Percentiles rank a stretch among this genome's conserved stretches.
Conservation (phyloP, 2,113 vertebrate species). For the Ciconia maguari region DNA sequence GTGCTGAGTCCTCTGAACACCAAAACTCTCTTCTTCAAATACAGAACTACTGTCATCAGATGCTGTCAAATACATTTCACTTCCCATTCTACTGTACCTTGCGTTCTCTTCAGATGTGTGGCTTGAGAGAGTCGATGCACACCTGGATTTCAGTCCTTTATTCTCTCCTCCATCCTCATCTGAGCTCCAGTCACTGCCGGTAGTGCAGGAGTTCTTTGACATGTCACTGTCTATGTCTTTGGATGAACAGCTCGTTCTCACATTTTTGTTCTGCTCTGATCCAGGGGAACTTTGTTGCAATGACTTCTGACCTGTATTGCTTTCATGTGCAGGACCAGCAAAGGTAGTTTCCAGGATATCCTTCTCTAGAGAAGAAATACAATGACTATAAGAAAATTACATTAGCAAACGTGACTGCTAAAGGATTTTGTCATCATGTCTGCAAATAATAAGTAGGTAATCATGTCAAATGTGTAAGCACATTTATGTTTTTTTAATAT, state of each 20-base stretch:
- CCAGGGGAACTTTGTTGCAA: slow-evolving; percentile 41
- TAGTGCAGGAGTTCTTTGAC: slow-evolving; percentile 70
- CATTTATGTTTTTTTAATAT: neutral
- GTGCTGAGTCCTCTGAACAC: slow-evolving; percentile 72
- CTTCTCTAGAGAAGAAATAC: slow-evolving; percentile 73
- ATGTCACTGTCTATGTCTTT: slow-evolving; percentile 56
- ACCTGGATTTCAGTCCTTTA: slow-evolving; percentile 69
- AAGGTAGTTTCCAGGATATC: slow-evolving; percentile 66
- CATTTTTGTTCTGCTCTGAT: slow-evolving; percentile 60
- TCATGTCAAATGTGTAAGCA: neutral
- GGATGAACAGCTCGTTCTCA: slow-evolving; percentile 37
- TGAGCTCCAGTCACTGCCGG: slow-evolving; percentile 77
- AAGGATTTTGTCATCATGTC: neutral
- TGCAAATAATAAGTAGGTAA: neutral
- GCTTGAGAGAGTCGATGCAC: slow-evolving; percentile 76
- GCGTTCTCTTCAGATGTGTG: slow-evolving; percentile 79
- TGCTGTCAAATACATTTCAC: slow-evolving; percentile 87
- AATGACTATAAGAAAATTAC: slow-evolving; percentile 25
- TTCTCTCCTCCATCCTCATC: slow-evolving; percentile 74
- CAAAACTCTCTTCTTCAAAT: slow-evolving; percentile 85
- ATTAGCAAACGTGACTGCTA: slow-evolving; percentile 16
- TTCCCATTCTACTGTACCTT: slow-evolving; percentile 76
- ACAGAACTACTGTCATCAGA: slow-evolving; percentile 93
- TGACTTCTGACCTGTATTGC: slow-evolving; percentile 58
- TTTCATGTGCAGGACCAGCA: slow-evolving; percentile 47